Conservation (phyloP, 1,140 invertebrate species). For the Zaprionus capensis region DNA sequence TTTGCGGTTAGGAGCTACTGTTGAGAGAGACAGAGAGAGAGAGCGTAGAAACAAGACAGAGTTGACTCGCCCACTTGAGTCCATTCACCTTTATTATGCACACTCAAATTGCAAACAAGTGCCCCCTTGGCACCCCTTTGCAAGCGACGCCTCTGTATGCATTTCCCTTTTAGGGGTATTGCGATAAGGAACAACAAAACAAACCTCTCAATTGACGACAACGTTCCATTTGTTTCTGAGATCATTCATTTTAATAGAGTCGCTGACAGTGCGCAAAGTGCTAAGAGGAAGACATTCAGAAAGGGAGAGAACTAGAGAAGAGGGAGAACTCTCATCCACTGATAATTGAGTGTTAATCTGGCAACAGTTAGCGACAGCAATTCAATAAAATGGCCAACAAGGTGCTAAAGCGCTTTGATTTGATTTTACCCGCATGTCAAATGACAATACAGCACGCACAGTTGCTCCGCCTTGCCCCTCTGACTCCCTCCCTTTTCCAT, state of each 20-base stretch:
- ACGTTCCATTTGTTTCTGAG: conserved; percentile 43
- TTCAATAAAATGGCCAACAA: conserved; percentile 65
- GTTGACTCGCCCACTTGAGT: conserved; percentile 13
- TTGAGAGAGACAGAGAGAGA: background rate
- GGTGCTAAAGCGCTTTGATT: conserved; percentile 42
- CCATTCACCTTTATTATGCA: conserved; percentile 54
- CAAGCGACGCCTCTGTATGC: background rate
- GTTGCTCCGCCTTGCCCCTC: background rate
- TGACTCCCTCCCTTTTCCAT: background rate
- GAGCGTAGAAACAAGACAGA: background rate
- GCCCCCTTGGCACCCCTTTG: no score
- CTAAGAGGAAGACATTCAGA: background rate
- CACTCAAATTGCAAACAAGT: conserved; percentile 14
- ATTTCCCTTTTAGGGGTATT: conserved; percentile 15
- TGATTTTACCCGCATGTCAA: conserved; percentile 43
- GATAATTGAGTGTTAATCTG: conserved; percentile 56
- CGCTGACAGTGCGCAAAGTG: conserved; percentile 16
- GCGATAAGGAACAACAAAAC: conserved; percentile 29
- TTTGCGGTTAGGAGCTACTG: conserved; percentile 8
- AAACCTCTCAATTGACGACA: conserved; percentile 43
- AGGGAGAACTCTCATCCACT: background rate
- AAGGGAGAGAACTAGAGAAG: background rate
- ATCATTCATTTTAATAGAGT: conserved; percentile 53
- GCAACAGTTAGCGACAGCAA: conserved; percentile 57
- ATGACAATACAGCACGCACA: conserved; percentile 62